phyloP scores from a whole-genome alignment of 2,888 invertebrate species.

The Drosophila antonietae region DNA sequence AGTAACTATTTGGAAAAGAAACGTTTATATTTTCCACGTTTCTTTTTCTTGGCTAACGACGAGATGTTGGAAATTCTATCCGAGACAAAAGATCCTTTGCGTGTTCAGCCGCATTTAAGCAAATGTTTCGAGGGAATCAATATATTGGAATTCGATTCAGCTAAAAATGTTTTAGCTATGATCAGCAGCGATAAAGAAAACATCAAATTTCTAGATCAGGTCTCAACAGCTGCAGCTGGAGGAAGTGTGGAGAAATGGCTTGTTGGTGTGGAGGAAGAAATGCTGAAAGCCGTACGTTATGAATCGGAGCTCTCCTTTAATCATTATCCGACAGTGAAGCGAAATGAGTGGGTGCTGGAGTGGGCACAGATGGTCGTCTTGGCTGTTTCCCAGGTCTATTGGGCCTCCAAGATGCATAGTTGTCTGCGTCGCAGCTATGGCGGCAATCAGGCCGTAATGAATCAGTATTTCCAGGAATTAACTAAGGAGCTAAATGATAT shows the following conservation, averaged over 20 bases:
- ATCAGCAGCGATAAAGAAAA: conserved; percentile 87
- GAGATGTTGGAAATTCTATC: conserved; percentile 90
- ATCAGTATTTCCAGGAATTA: conserved; percentile 84
- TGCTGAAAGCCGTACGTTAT: conserved; percentile 86
- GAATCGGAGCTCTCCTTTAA: conserved; percentile 84
- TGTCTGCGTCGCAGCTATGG: conserved; percentile 85
- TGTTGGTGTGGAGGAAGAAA: conserved; percentile 87
- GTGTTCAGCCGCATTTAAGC: conserved; percentile 87
- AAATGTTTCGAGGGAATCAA: conserved; percentile 90
- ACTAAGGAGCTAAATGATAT: conserved; percentile 86
- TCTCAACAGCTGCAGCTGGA: conserved; percentile 86
- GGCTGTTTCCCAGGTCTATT: conserved; percentile 87
- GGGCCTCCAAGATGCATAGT: conserved; percentile 88
- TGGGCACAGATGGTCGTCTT: conserved; percentile 89
- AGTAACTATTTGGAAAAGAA: conserved; percentile 89
- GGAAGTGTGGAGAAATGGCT: conserved; percentile 90
- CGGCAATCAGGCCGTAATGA: conserved; percentile 82
- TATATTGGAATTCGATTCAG: conserved; percentile 85
- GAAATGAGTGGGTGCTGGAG: conserved; percentile 86
- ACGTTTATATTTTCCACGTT: conserved; percentile 88
- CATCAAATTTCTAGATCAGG: conserved; percentile 85
- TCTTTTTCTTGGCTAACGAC: conserved; percentile 91
- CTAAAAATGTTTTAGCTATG: conserved; percentile 87
- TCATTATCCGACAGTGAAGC: conserved; percentile 82
- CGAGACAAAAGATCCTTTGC: conserved; percentile 87